These are phyloP conservation scores for Callimico goeldii DNA, from an alignment of 2,797 vertebrate genomes.

Conservation along the genomic window DNA sequence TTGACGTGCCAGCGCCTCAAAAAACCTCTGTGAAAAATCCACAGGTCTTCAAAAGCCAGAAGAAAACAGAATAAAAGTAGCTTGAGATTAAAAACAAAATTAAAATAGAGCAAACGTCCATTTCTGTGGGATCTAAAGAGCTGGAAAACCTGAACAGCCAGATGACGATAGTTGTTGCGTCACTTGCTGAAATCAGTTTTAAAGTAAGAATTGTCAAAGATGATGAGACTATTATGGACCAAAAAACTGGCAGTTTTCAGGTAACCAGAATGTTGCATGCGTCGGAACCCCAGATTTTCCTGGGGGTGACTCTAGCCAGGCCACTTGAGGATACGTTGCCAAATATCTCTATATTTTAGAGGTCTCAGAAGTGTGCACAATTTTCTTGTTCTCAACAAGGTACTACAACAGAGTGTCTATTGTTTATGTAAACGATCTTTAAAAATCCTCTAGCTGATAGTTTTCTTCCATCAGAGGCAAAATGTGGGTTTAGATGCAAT, in stretches of 20 bases:
- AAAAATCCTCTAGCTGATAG: background rate
- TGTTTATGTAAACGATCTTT: background rate
- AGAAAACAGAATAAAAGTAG: constrained; percentile 4
- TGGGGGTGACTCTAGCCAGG: background rate
- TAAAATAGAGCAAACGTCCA: background rate
- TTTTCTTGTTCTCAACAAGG: background rate
- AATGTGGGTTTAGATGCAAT: background rate
- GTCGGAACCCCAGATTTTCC: background rate
- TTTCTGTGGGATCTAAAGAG: constrained; percentile 25
- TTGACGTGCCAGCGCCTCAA: background rate
- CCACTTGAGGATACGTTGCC: background rate
- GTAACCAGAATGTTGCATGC: background rate
- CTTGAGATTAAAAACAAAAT: background rate
- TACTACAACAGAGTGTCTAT: background rate
- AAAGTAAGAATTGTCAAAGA: background rate
- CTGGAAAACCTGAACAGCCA: background rate
- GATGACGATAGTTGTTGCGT: background rate
- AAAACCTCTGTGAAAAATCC: constrained; percentile 21
- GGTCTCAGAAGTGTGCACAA: background rate
- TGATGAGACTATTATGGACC: background rate
- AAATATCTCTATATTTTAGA: background rate
- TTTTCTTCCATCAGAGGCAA: background rate
- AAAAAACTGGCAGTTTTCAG: background rate
- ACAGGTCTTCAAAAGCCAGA: background rate
- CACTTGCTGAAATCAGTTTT: background rate